These are phyloP conservation scores for Mythimna lalbum DNA, from an alignment of 2,888 invertebrate species.

Conservation along the genomic window DNA sequence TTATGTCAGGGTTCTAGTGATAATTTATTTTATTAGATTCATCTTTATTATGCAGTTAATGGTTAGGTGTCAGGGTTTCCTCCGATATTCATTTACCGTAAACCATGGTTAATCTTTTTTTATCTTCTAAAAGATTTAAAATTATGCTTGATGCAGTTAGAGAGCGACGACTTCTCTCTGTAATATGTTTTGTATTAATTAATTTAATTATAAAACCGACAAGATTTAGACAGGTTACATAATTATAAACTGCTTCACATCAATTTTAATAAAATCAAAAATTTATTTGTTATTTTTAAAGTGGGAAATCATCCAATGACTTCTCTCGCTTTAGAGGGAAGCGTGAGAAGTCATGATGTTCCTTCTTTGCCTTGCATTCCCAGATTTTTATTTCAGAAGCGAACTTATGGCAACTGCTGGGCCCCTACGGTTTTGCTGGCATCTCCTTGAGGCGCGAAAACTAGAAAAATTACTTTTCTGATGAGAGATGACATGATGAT, in stretches of 20 bases:
- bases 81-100: slow-evolving; percentile 24
- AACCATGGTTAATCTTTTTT: slow-evolving; percentile 21
- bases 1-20: slow-evolving; percentile 56
- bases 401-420: too few species aligned
- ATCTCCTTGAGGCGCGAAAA: too few species aligned
- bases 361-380: too few species aligned
- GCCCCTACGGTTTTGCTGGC: too few species aligned
- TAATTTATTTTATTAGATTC: slow-evolving; percentile 60
- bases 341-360: too few species aligned
- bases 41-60: slow-evolving; percentile 58
- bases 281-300: too few species aligned
- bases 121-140: slow-evolving; percentile 8
- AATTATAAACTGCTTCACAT: background rate
- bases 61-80: slow-evolving; percentile 41
- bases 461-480: too few species aligned
- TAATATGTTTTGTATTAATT: background rate
- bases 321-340: too few species aligned
- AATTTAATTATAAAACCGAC: background rate
- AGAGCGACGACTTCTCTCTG: background rate
- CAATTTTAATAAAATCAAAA: background rate
- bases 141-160: background rate
- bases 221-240: background rate
- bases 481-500: too few species aligned
- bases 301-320: too few species aligned
- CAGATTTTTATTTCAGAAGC: too few species aligned